Evolutionary conservation across 2,888 invertebrate species (phyloP), one percentile per base, ranked within the genome.

Genomic region (Zhengitettix transpicula): DNA sequence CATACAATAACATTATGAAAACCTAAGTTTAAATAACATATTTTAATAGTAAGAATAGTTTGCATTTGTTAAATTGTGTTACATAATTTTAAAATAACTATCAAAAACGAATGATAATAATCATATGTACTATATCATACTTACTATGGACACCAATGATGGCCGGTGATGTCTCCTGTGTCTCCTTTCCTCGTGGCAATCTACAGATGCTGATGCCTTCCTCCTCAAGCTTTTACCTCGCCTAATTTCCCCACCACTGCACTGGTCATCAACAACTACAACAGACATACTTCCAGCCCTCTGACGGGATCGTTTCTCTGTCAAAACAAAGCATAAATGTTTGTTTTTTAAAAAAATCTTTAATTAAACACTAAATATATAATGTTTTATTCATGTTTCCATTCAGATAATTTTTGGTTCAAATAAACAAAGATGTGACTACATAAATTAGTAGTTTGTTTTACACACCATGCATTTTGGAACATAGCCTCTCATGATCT

Each of bases 401-500:
- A 28, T 2, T 7, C 28, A 28, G n/a, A n/a, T n/a, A 28, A 28
- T 28, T 28, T 28, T 28, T 28, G 28, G 3, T 28, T 28, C 28
- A 28, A 28, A 7, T 28, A 5, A 28, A 28, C 28, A 28, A 28
- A 28, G 2, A 28, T 7, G 2, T 5, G 2, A 7, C 28, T 5
- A 5, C 7, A 5, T 28, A 28, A 28, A 28, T 28, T 28, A 28
- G n/a, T n/a, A n/a, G n/a, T n/a, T n/a, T 28, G 7, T 28, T 28
- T 7, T 28, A 28, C 28, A 28, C 28, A 47, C 47, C 47, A 47
- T 47, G 47, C n/a, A n/a, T n/a, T n/a, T 47, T 47, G 2, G 47
- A 47, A n/a, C 47, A 12, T 40, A 55, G 40, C 14, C 59, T 54
- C 57, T 65, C 64, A 42, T 63, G 63, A 17, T 65, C 65, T 47